Base-by-base conservation (phyloP, 2,888 invertebrate genomes). In the Patella depressa region DNA sequence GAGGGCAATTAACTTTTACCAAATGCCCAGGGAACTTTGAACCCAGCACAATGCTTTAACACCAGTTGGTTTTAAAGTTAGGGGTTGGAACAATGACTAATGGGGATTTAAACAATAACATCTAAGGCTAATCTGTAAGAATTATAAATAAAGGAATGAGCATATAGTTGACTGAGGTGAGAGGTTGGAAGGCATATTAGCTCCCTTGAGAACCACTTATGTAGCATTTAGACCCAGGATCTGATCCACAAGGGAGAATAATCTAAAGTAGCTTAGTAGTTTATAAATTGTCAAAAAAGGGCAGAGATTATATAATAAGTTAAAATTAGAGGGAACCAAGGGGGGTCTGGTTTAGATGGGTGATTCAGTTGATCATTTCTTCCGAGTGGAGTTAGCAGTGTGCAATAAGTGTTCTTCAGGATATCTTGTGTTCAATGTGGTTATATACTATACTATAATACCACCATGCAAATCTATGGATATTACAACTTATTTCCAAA, bases 1-100 rank as follows among this genome's bases (percentile, higher is more conserved):
- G 24, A 65, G 65, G 65, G 19, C 65, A 65, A 65, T 65, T 65
- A 65, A 65, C 65, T 65, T 65, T 65, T 24, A 65, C 65, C 65
- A 65, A 65, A 65, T 65, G 65, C 19, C 19, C 65, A 65, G 65
- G 19, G 65, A 65, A 65, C 19, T 65, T 65, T 65, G 19, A 24
- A 65, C 19, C 24, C 65, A 24, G 24, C 24, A 24, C 19, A 65
- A 65, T 65, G 65, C 24, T 24, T 65, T 65, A 65, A 65, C 65
- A 65, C 65, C 65, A 65, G 14, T 65, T 65, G 65, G 65, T 65
- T 65, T 15, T 65, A 65, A 65, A 65, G 24, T 65, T 24, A 24
- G 65, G 24, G 65, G 45, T 45, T 45, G 45, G 45, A 45, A 45
- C 45, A 45, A 45, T 45, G 9, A 65, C 24, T 65, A 65, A 65